phyloP scores from a whole-genome alignment of 1,140 invertebrate species.

The Zaprionus capensis region DNA sequence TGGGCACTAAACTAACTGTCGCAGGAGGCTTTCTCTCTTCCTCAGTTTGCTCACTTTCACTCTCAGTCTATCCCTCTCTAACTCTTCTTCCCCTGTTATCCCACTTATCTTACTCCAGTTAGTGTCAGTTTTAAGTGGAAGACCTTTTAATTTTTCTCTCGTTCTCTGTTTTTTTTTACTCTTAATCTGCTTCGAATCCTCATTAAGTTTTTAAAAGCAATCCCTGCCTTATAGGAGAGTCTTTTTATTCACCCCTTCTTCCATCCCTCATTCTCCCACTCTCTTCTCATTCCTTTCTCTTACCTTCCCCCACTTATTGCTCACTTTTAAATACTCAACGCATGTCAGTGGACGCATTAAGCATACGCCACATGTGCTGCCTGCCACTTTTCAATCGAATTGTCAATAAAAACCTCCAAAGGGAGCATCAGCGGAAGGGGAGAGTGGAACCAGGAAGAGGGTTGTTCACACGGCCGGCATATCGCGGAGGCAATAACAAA shows the following conservation, averaged over 20 bases:
- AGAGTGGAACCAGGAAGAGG: background rate
- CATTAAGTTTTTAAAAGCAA: no score
- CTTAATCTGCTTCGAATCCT: no score
- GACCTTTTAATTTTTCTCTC: no score
- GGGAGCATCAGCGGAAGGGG: background rate
- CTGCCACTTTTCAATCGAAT: conserved; percentile 1
- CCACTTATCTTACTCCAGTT: no score
- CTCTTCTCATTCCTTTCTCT: background rate
- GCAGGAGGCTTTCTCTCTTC: no score
- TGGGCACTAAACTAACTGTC: no score
- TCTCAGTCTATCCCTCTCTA: no score
- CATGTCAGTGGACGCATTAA: background rate
- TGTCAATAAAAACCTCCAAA: background rate
- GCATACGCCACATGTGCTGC: background rate
- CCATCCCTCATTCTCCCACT: background rate
- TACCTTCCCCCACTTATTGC: background rate
- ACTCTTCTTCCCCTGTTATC: no score
- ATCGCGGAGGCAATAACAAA: conserved; percentile 27
- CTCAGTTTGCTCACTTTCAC: no score
- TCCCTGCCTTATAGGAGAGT: no score
- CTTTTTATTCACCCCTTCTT: background rate
- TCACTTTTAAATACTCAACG: conserved; percentile 3
- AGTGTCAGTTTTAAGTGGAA: no score
- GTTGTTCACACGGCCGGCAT: background rate
- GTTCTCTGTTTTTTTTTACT: no score